These are phyloP conservation scores for Fissipunctia ypsillon DNA, from an alignment of 2,888 invertebrate species.

Conservation along the genomic window DNA sequence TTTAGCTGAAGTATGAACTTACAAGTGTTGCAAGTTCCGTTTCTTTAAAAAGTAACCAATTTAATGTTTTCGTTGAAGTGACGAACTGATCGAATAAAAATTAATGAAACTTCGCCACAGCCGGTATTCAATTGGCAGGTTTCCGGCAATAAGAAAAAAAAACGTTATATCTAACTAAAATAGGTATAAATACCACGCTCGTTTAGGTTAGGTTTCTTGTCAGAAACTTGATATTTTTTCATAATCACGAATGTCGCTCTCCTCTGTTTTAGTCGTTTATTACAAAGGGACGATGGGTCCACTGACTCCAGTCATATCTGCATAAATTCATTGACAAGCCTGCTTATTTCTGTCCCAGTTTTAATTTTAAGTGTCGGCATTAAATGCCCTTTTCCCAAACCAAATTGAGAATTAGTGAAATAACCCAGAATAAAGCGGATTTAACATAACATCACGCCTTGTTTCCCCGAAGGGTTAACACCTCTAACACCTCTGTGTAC, in stretches of 20 bases:
- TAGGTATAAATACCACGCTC: conserved; percentile 14
- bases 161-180: conserved; percentile 16
- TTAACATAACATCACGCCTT: too few relatives aligned
- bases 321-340: conserved; percentile 29
- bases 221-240: conserved; percentile 50
- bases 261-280: conserved; percentile 40
- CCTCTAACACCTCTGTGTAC: too few relatives aligned
- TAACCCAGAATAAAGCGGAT: neutral
- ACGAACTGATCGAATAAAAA: conserved; percentile 24
- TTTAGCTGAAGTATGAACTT: neutral
- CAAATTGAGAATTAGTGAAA: neutral
- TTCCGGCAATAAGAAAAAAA: conserved; percentile 26
- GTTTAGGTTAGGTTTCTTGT: conserved; percentile 1
- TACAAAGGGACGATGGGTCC: conserved; percentile 26
- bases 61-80: conserved; percentile 17
- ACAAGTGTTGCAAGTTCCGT: neutral
- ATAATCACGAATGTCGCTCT: conserved; percentile 30
- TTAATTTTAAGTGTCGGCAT: conserved; percentile 22
- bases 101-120: conserved; percentile 22
- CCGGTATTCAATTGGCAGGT: conserved; percentile 42
- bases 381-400: conserved; percentile 9
- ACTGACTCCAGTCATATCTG: conserved; percentile 38
- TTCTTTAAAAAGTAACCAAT: conserved; percentile 4
- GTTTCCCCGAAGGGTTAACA: too few relatives aligned
- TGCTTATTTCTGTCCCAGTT: conserved; percentile 18